These are phyloP conservation scores for Apoda limacodes DNA, from an alignment of 2,888 invertebrate species.

Conservation along the genomic window DNA sequence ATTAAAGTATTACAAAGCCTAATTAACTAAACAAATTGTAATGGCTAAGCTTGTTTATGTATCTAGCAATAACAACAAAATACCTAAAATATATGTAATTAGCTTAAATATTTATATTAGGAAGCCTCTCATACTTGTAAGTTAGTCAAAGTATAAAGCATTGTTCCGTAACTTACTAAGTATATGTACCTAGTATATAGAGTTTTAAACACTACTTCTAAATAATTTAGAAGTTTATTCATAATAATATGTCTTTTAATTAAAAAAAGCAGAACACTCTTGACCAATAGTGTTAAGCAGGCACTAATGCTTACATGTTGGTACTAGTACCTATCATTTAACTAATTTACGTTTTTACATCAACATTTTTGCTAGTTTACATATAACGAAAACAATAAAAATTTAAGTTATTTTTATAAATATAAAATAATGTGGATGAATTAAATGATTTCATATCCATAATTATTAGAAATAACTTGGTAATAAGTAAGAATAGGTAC, in stretches of 20 bases:
- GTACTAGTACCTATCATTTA: too few relatives aligned
- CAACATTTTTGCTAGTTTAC: too few relatives aligned
- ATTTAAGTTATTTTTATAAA: too few relatives aligned
- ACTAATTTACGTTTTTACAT: slow-evolving; percentile 65
- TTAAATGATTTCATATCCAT: too few relatives aligned
- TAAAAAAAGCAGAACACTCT: slow-evolving; percentile 40
- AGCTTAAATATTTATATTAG: slow-evolving; percentile 50
- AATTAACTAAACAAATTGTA: slow-evolving; percentile 57
- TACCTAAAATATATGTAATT: slow-evolving; percentile 48
- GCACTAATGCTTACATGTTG: slow-evolving; percentile 66
- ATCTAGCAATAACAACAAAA: slow-evolving; percentile 68
- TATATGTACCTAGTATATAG: too few relatives aligned
- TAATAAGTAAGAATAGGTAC: too few relatives aligned
- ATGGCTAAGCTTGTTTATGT: slow-evolving; percentile 65
- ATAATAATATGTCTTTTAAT: slow-evolving; percentile 64
- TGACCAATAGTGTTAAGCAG: slow-evolving; percentile 56
- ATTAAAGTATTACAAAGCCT: slow-evolving; percentile 59
- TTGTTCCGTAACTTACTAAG: slow-evolving; percentile 28
- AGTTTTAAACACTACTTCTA: slow-evolving; percentile 50
- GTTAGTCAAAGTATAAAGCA: slow-evolving; percentile 41
- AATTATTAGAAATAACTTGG: too few relatives aligned
- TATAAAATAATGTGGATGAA: too few relatives aligned
- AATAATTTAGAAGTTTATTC: slow-evolving; percentile 42
- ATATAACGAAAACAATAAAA: too few relatives aligned
- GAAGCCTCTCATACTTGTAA: slow-evolving; percentile 62